Base-by-base conservation (phyloP, 1,140 invertebrate genomes). In the Leptinotarsa lineolata region DNA sequence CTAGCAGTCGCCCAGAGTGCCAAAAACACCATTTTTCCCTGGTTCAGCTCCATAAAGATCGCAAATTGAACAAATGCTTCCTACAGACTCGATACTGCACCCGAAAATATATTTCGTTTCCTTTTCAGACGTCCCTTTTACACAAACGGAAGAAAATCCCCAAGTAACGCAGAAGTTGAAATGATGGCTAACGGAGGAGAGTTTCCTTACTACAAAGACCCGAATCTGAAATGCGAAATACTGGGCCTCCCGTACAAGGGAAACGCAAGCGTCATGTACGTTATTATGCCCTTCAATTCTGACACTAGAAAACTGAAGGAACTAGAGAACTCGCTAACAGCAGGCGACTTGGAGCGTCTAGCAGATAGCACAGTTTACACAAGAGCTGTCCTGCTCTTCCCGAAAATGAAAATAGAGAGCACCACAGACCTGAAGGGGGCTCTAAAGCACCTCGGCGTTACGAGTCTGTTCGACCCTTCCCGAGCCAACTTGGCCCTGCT, bases 161-260 rank as follows among this genome's bases (percentile, higher is more conserved):
- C 82, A 4, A 82, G 87, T 44, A 77, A 79, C 0, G 76, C 91
- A 3, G 80, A 85, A 16, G 87, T 91, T 0, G 84, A 89, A 20
- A 88, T 92, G 87, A 94, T 94, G 92, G 88, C 86, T 39, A 89
- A 89, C 48, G 87, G 85, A 12, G 86, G 86, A 0, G 30, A 86
- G 0, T 78, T 85, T 5, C 87, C 86, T 0, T 91, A 90, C 76
- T 86, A 87, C 72, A 86, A 86, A 79, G 87, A 89, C 76, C 81
- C 79, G 64, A 76, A 82, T 73, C 77, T 89, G 72, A 87, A 86
- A 21, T 89, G 87, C 69, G 87, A 90, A 77, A 90, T 93, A 39
- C 79, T 94, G 44, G 91, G 88, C 4, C 79, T 95, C 3, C 92
- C 93, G 0, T 95, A 95, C 80, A 89, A 90, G 81, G 89, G 88